Percentiles rank a stretch among this genome's conserved stretches.
These are phyloP conservation scores for Melospiza melodia DNA, from an alignment of 2,113 vertebrate genomes.

Conservation along the genomic window DNA sequence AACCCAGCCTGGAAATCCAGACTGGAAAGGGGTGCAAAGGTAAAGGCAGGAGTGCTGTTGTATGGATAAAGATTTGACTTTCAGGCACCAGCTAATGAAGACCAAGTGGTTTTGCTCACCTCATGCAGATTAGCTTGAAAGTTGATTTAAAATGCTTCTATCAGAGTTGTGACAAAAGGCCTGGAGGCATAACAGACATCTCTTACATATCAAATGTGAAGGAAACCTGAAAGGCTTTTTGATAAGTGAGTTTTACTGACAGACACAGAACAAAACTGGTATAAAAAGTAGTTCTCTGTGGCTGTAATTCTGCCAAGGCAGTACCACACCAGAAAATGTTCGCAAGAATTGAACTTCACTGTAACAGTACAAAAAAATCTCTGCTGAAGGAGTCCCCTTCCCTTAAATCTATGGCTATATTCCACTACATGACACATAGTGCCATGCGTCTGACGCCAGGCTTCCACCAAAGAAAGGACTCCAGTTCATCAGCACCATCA, in stretches of 20 bases:
- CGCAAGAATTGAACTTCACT: neutral
- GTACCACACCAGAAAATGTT: neutral
- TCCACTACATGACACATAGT: neutral
- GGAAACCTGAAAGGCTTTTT: neutral
- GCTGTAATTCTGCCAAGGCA: neutral
- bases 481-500: neutral
- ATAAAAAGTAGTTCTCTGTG: neutral
- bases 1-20: neutral
- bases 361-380: neutral
- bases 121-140: neutral
- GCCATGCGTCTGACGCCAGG: neutral
- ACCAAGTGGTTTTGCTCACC: neutral
- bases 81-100: neutral
- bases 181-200: neutral
- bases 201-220: neutral
- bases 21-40: neutral
- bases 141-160: neutral
- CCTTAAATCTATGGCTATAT: neutral
- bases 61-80: slow-evolving; percentile 42
- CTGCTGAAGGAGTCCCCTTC: neutral
- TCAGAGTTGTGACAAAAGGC: neutral
- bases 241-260: neutral
- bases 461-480: neutral
- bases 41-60: neutral
- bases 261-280: neutral